Conservation (phyloP, 23 tunicate species). For the Botrylloides violaceus region DNA sequence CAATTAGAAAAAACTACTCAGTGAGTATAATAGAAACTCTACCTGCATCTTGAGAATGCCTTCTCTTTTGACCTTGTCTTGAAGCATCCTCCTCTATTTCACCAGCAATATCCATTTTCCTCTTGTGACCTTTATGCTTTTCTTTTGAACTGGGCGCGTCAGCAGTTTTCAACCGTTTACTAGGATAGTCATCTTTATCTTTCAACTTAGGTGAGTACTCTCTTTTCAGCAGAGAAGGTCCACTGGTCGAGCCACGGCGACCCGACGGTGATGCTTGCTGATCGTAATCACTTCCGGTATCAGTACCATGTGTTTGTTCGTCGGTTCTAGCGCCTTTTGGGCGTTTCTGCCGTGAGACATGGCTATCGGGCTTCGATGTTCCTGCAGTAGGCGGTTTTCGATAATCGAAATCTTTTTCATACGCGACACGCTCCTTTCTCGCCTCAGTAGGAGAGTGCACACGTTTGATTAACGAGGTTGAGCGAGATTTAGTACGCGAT, state of each 20-base stretch:
- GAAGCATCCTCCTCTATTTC: not conserved
- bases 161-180: not conserved
- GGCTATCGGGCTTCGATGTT: slow-evolving; percentile 4
- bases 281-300: not conserved
- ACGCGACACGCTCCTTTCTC: slow-evolving; percentile 1
- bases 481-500: not conserved
- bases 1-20: too few species aligned
- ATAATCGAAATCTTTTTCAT: slow-evolving; percentile 23
- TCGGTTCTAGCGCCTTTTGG: not conserved
- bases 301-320: not conserved
- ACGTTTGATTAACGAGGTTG: slow-evolving; percentile 8
- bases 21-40: too few species aligned
- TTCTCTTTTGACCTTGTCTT: slow-evolving; percentile 12
- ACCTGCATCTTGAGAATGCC: slow-evolving; percentile 10
- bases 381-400: slow-evolving; percentile 6
- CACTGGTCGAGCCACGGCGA: not conserved
- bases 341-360: not conserved
- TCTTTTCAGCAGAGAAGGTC: slow-evolving; percentile 34
- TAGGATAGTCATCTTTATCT: not conserved
- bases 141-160: not conserved
- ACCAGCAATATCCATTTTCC: not conserved
- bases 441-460: slow-evolving; percentile 9
- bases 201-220: slow-evolving; percentile 45
- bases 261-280: not conserved
- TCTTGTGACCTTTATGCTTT: not conserved